phyloP scores from a whole-genome alignment of 1,140 invertebrate genomes.

The Platyscapa corneri region DNA sequence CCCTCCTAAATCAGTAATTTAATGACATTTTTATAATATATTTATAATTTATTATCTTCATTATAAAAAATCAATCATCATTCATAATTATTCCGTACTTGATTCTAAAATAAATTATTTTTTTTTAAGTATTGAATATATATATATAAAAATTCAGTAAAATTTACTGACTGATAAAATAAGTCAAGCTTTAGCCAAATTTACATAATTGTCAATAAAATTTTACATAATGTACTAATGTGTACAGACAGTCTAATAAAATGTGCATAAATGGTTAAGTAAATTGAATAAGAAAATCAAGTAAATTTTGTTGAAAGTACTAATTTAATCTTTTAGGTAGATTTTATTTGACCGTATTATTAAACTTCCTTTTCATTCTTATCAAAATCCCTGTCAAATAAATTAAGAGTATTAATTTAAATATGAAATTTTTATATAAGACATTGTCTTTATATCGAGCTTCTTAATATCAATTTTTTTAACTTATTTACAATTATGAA shows the following conservation, averaged over 20 bases:
- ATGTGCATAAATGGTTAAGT: conserved; percentile 15
- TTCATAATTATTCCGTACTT: neutral
- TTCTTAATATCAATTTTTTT: no score
- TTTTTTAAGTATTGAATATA: neutral
- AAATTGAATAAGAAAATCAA: conserved; percentile 12
- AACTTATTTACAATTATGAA: neutral
- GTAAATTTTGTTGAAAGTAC: conserved; percentile 13
- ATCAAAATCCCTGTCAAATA: conserved; percentile 15
- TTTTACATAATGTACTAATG: conserved; percentile 29
- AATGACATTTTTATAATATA: neutral
- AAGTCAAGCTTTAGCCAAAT: neutral
- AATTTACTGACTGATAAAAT: conserved; percentile 4
- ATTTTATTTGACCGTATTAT: conserved; percentile 8
- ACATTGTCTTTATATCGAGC: neutral
- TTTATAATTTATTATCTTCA: neutral
- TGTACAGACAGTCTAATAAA: conserved; percentile 19
- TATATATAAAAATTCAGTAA: neutral
- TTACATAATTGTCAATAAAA: conserved; percentile 27
- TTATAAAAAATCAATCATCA: neutral
- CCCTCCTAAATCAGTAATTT: neutral
- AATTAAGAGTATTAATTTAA: neutral
- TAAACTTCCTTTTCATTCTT: conserved; percentile 21
- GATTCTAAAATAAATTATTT: neutral
- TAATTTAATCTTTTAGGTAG: conserved; percentile 20
- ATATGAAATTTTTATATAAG: neutral